A percentile compares a stretch with the other conserved stretches of the same genome.
These are phyloP conservation scores for Bombus pascuorum DNA, from an alignment of 1,140 invertebrate genomes.

Conservation along the genomic window DNA sequence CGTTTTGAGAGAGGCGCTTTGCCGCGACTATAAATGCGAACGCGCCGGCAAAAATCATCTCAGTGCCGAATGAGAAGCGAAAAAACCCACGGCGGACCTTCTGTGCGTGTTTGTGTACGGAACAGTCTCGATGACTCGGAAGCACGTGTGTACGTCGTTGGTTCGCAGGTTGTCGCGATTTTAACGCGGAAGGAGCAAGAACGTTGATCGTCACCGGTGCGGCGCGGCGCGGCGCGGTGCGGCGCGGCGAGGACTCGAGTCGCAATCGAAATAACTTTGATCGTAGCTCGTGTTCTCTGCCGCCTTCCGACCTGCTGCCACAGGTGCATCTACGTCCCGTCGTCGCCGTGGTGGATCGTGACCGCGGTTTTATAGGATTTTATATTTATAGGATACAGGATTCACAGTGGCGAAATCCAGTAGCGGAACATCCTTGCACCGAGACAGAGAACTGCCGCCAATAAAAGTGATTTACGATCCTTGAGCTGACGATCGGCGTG, in stretches of 20 bases:
- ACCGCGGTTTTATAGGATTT: neutral
- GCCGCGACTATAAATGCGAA: conserved; percentile 66
- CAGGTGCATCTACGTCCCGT: neutral
- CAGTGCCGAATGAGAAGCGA: conserved; percentile 58
- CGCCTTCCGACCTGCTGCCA: neutral
- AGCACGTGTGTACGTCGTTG: neutral
- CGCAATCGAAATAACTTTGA: neutral
- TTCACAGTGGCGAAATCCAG: neutral
- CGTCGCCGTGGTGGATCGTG: neutral
- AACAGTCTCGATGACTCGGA: neutral
- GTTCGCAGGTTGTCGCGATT: neutral
- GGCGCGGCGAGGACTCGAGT: neutral
- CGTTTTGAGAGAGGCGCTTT: conserved; percentile 52
- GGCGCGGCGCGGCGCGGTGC: too few relatives aligned
- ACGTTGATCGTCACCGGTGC: too few relatives aligned
- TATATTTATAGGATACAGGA: neutral
- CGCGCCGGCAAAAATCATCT: conserved; percentile 66
- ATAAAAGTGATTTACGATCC: conserved; percentile 7
- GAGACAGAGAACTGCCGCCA: neutral
- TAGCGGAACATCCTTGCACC: neutral
- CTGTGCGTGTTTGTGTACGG: neutral
- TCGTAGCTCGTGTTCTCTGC: too few relatives aligned
- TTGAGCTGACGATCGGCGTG: neutral
- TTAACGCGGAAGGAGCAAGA: conserved; percentile 11
- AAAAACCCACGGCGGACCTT: conserved; percentile 51